These are phyloP conservation scores for Ciconia stormi DNA, from an alignment of 2,113 vertebrate genomes.

Conservation along the genomic window DNA sequence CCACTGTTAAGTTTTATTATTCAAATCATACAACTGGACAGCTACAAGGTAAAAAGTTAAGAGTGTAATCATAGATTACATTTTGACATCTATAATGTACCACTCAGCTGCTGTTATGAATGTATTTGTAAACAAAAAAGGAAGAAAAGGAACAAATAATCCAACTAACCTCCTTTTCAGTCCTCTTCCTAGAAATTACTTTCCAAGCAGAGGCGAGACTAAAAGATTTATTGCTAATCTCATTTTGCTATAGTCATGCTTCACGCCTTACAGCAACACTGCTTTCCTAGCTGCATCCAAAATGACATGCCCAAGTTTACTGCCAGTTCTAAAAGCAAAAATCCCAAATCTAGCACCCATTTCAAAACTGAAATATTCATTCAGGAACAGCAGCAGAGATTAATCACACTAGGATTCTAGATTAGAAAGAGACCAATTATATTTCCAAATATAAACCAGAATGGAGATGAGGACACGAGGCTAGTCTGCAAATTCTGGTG, in stretches of 20 bases:
- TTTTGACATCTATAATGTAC: background rate
- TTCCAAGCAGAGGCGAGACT: background rate
- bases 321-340: background rate
- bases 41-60: background rate
- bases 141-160: background rate
- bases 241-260: background rate
- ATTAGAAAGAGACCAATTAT: background rate
- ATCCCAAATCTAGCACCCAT: background rate
- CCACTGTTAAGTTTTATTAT: background rate
- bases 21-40: background rate
- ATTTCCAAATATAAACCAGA: slow-evolving; percentile 8
- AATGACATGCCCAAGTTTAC: background rate
- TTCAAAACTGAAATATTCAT: background rate
- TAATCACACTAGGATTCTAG: background rate
- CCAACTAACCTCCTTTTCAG: background rate
- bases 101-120: background rate
- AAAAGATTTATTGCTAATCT: background rate
- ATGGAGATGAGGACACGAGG: background rate
- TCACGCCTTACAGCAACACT: background rate
- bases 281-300: background rate
- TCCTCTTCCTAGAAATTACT: background rate
- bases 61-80: background rate
- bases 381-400: background rate
- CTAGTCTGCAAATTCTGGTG: background rate
- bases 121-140: background rate